Conservation (phyloP, 1,140 invertebrate genomes). For the Drosophila seguyi region DNA sequence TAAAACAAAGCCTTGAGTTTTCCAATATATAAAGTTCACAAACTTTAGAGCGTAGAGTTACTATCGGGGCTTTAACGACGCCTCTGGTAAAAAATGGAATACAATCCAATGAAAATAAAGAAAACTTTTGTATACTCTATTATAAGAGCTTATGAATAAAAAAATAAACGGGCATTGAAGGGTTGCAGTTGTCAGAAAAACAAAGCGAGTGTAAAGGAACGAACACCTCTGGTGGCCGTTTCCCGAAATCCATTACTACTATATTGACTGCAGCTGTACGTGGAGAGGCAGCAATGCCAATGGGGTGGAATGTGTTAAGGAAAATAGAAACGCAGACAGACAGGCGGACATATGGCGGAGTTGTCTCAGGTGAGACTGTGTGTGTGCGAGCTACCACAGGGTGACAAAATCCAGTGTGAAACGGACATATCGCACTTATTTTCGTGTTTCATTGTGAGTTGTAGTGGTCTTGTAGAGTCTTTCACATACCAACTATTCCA, state of each 20-base stretch:
- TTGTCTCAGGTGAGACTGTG: constrained; percentile 72
- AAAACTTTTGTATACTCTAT: background rate
- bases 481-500: constrained; percentile 68
- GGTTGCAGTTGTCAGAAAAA: constrained; percentile 35
- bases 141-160: background rate
- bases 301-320: constrained; percentile 74
- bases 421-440: constrained; percentile 46
- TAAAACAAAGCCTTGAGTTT: no score
- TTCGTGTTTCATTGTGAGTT: constrained; percentile 11
- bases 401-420: constrained; percentile 68
- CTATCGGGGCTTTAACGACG: no score
- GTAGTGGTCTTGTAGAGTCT: constrained; percentile 24
- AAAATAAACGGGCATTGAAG: background rate
- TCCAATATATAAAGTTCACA: background rate
- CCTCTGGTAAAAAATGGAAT: background rate
- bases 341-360: constrained; percentile 71
- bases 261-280: constrained; percentile 47
- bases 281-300: constrained; percentile 48
- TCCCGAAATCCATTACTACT: constrained; percentile 17
- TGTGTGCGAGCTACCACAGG: constrained; percentile 40
- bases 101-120: background rate
- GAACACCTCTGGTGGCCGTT: constrained; percentile 22
- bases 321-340: constrained; percentile 44
- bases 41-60: background rate
- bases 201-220: constrained; percentile 27